Base-by-base conservation (phyloP, 1,140 invertebrate genomes). In the Rhagoletis pomonella region DNA sequence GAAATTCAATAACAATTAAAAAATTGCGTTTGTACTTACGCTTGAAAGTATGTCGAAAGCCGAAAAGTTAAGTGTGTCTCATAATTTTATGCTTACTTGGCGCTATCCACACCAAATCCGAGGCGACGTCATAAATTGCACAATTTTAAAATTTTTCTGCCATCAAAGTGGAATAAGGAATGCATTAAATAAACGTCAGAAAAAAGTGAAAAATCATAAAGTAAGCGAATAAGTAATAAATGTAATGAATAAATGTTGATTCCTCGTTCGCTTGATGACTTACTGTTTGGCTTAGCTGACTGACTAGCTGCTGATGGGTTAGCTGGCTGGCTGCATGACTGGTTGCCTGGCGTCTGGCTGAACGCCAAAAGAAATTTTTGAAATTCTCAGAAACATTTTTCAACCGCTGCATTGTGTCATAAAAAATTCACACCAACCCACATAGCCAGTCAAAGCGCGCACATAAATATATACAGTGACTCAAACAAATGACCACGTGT, bases 301-400 rank as follows among this genome's bases (percentile, higher is more conserved):
- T 29, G 29, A 29, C 29, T 29, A 29, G 29, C 29, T 29, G 29
- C 29, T 29, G 29, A 29, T 29, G 29, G 29, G 29, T 29, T 29
- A 29, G 29, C 29, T 29, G 29, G 29, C 29, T 29, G 29, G 29
- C 29, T 29, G 29, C 29, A 29, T 29, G 69, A n/a, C 17, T 77
- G 44, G 69, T 50, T 44, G 29, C 29, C 29, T 9, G 64, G 4
- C 39, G 12, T 10, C 19, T 81, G 73, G 73, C 73, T 81, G 2
- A n/a, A 4, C 55, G 73, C 73, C 73, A 81, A 81, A 29, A 47
- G 69, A 73, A 42, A 73, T 73, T 73, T 73, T 50, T 73, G 69
- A 73, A 73, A 81, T 81, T 81, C 73, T 81, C 47, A 47, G 73
- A 81, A 81, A 81, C 55, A 73, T 81, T 50, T 55, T 81, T 81